These are phyloP conservation scores for Isotomurus palustris DNA, from an alignment of 2,888 invertebrate genomes.

Conservation along the genomic window DNA sequence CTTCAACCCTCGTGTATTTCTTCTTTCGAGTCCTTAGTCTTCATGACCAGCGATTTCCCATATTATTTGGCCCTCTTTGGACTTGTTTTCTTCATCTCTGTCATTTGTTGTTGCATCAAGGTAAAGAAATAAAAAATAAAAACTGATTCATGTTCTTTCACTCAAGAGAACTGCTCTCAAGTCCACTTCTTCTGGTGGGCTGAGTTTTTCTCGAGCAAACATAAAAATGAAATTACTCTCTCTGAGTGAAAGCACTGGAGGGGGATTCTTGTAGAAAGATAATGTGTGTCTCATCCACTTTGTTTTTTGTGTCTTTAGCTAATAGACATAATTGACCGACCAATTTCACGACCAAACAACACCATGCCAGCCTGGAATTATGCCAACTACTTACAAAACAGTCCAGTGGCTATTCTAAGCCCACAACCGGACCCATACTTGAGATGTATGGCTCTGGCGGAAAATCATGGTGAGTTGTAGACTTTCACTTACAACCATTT, in stretches of 20 bases:
- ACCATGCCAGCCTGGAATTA: conserved; percentile 43
- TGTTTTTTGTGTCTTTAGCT: conserved; percentile 29
- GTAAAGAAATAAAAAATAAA: conserved; percentile 18
- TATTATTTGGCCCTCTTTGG: conserved; percentile 45
- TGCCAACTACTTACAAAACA: conserved; percentile 36
- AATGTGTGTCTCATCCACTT: too few relatives aligned
- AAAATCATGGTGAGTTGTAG: conserved; percentile 38
- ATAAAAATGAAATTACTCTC: too few relatives aligned
- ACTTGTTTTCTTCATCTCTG: conserved; percentile 44
- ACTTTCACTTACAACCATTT: too few relatives aligned
- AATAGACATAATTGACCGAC: conserved; percentile 45
- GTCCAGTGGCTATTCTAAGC: conserved; percentile 42
- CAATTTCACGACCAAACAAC: conserved; percentile 35
- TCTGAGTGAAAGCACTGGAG: too few relatives aligned
- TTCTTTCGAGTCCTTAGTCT: conserved; percentile 14
- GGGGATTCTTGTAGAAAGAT: too few relatives aligned
- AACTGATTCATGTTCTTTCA: not conserved
- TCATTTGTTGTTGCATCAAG: conserved; percentile 45
- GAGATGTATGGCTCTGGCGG: conserved; percentile 35
- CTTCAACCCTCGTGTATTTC: too few relatives aligned
- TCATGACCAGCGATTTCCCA: conserved; percentile 44
- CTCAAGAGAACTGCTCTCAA: not conserved
- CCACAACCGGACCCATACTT: conserved; percentile 39
- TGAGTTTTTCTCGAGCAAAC: too few relatives aligned
- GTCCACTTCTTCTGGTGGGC: conserved; percentile 10